Evolutionary conservation across 2,113 vertebrate genomes (phyloP).

Genomic region (Syngnathus typhle): DNA sequence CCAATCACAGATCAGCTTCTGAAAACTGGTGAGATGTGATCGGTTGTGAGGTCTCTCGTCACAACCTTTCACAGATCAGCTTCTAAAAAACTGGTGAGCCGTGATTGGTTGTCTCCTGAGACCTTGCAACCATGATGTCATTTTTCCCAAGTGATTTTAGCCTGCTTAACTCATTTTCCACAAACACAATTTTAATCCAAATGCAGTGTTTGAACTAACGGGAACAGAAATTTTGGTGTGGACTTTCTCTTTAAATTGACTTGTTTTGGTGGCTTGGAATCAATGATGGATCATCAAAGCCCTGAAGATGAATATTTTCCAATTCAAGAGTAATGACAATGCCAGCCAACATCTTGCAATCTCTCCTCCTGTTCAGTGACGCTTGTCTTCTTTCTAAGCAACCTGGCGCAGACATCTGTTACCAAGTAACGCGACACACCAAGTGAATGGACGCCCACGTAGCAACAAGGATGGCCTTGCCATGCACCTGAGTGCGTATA

Average conservation of each 20-base stretch:
- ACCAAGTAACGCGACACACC: slow-evolving; percentile 66
- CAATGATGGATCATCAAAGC: neutral
- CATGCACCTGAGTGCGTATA: slow-evolving; percentile 27
- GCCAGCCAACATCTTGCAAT: slow-evolving; percentile 8
- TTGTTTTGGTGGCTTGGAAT: neutral
- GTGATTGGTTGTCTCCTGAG: too few relatives aligned
- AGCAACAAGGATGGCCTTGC: slow-evolving; percentile 49
- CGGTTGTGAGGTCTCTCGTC: too few relatives aligned
- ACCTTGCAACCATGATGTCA: too few relatives aligned
- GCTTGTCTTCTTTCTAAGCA: slow-evolving; percentile 40
- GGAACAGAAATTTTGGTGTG: too few relatives aligned
- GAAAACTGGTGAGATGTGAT: too few relatives aligned
- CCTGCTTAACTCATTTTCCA: too few relatives aligned
- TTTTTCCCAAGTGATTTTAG: too few relatives aligned
- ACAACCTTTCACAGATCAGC: too few relatives aligned
- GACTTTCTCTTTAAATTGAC: neutral
- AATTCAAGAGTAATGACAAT: slow-evolving; percentile 5
- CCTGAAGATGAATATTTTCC: neutral
- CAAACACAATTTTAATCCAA: too few relatives aligned
- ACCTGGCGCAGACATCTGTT: slow-evolving; percentile 55
- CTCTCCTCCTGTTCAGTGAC: slow-evolving; percentile 2
- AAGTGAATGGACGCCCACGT: slow-evolving; percentile 57
- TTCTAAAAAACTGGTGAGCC: too few relatives aligned
- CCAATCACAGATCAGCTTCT: too few relatives aligned
- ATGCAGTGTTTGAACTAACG: too few relatives aligned